Evolutionary conservation across 1,140 invertebrate species (phyloP).

Genomic region (Drosophila nigrodunni): DNA sequence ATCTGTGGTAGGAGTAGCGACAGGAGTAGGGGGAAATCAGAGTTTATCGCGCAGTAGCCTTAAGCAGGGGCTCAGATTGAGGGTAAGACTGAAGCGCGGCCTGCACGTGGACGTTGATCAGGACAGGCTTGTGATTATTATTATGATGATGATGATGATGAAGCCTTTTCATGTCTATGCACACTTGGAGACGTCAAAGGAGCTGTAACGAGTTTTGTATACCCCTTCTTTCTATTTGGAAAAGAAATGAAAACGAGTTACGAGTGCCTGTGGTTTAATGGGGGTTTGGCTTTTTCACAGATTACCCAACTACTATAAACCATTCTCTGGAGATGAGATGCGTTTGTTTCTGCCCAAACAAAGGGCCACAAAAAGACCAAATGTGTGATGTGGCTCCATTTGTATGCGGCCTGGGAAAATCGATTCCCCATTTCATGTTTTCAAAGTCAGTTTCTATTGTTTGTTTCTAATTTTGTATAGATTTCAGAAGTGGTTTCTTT

Average conservation of each 20-base stretch:
- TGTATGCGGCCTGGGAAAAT: conserved; percentile 35
- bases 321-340: conserved; percentile 34
- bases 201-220: conserved; percentile 72
- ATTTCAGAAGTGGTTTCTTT: not conserved
- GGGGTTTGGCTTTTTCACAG: conserved; percentile 82
- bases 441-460: conserved; percentile 22
- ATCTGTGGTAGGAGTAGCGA: not conserved
- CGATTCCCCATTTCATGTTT: conserved; percentile 14
- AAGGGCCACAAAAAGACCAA: conserved; percentile 26
- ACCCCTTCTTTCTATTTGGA: conserved; percentile 2
- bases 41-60: conserved; percentile 59
- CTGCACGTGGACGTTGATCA: conserved; percentile 65
- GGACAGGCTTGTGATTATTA: conserved; percentile 18
- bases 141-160: conserved; percentile 54
- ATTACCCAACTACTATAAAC: conserved; percentile 73
- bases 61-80: conserved; percentile 22
- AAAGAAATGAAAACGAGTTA: conserved; percentile 71
- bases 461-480: not conserved
- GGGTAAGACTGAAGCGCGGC: conserved; percentile 59
- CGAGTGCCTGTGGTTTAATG: conserved; percentile 77
- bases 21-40: conserved; percentile 9
- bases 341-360: conserved; percentile 48
- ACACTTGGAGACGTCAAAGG: conserved; percentile 70
- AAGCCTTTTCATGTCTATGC: conserved; percentile 67
- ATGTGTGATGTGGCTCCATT: conserved; percentile 55